These are phyloP conservation scores for Macquaria australasica DNA, from an alignment of 2,113 vertebrate genomes.

Conservation along the genomic window DNA sequence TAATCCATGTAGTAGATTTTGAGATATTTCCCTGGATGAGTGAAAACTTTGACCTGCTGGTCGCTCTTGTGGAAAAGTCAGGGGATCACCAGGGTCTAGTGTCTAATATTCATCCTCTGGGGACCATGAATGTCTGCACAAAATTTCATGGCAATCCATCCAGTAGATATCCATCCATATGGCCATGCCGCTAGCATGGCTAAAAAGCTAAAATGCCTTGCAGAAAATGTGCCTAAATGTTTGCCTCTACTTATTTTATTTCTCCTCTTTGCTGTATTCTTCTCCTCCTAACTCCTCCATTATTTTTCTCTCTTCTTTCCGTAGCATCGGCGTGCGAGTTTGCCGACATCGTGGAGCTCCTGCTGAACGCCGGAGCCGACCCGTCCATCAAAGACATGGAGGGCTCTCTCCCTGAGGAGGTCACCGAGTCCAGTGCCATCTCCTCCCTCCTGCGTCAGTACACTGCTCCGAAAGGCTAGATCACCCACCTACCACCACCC, in stretches of 20 bases:
- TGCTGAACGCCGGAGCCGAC: conserved; percentile 91
- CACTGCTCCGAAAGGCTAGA: conserved; percentile 83
- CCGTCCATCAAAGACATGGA: conserved; percentile 92
- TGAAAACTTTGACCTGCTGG: no score
- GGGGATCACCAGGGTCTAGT: neutral
- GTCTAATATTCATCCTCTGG: neutral
- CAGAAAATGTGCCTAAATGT: neutral
- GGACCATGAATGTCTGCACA: neutral
- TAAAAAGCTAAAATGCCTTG: neutral
- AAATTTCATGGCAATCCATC: neutral
- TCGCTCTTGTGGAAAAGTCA: neutral
- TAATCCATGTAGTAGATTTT: no score
- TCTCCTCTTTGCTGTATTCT: neutral
- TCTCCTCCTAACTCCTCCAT: neutral
- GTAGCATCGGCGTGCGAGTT: conserved; percentile 96
- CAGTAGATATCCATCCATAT: neutral
- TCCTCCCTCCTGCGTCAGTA: conserved; percentile 88
- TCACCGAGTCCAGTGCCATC: conserved; percentile 91
- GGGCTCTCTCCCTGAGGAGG: conserved; percentile 94
- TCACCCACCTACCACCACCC: neutral
- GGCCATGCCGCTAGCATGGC: neutral
- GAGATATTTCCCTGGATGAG: neutral
- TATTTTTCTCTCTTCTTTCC: neutral
- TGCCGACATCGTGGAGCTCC: conserved; percentile 93
- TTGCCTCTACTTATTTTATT: neutral